phyloP scores from a whole-genome alignment of 2,888 invertebrate species.

The Caenorhabditis sp. region DNA sequence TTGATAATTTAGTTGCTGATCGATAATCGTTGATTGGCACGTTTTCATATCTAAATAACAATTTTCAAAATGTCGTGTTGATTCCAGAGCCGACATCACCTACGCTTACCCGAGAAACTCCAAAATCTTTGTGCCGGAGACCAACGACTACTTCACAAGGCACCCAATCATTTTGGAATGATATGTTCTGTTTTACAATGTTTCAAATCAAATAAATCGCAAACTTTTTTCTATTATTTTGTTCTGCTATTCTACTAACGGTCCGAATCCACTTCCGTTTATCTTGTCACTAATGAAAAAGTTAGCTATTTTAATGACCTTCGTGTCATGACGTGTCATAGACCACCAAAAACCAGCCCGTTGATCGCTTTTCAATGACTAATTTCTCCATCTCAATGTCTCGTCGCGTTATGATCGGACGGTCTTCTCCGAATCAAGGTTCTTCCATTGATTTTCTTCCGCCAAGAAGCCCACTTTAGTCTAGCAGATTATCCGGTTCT shows the following conservation, averaged over 20 bases:
- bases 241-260: too few species aligned
- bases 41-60: neutral
- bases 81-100: constrained; percentile 52
- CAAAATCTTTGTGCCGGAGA: constrained; percentile 65
- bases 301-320: too few species aligned
- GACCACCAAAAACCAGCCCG: too few species aligned
- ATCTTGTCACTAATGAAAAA: too few species aligned
- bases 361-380: constrained; percentile 39
- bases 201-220: too few species aligned
- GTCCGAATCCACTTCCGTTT: too few species aligned
- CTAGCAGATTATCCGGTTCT: constrained; percentile 30
- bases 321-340: too few species aligned
- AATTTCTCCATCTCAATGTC: constrained; percentile 13
- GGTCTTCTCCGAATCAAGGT: constrained; percentile 1
- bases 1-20: too few species aligned
- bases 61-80: neutral
- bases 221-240: too few species aligned
- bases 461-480: neutral
- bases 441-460: constrained; percentile 30
- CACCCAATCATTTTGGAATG: constrained; percentile 72
- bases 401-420: neutral
- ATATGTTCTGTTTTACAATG: too few species aligned
- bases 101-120: constrained; percentile 36
- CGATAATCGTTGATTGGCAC: neutral
- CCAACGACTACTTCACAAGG: constrained; percentile 72